Conservation (phyloP, 2,888 invertebrate genomes). For the Drosophila parthenogenetica region DNA sequence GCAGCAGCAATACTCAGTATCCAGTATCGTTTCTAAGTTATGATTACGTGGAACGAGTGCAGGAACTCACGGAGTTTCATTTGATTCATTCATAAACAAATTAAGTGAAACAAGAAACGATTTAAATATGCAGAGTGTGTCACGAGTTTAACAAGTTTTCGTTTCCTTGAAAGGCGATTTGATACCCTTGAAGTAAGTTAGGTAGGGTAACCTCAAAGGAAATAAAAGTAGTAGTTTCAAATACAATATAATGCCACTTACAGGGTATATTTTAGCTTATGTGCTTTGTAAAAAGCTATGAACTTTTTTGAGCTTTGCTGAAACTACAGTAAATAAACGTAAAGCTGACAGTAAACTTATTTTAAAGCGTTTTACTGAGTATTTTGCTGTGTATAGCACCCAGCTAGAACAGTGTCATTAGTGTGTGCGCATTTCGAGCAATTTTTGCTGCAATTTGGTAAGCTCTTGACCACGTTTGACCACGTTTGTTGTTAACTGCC, state of each 20-base stretch:
- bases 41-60: constrained; percentile 11
- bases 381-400: neutral
- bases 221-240: no score
- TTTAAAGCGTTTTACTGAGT: neutral
- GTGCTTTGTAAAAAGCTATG: no score
- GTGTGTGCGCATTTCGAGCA: constrained; percentile 4
- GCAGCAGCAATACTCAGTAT: neutral
- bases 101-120: neutral
- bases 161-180: constrained; percentile 13
- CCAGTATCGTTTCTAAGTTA: constrained; percentile 12
- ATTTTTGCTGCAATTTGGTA: constrained; percentile 53
- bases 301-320: no score
- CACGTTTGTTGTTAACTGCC: constrained; percentile 15
- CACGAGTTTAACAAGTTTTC: neutral
- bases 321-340: no score
- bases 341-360: no score
- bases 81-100: constrained; percentile 23
- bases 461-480: neutral
- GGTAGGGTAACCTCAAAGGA: no score
- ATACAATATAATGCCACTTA: no score
- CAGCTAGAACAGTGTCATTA: neutral
- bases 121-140: constrained; percentile 11
- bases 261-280: neutral
- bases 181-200: constrained; percentile 6
- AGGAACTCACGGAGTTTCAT: neutral